phyloP scores from a whole-genome alignment of 2,888 invertebrate genomes.

The Stictocephala bisonia region DNA sequence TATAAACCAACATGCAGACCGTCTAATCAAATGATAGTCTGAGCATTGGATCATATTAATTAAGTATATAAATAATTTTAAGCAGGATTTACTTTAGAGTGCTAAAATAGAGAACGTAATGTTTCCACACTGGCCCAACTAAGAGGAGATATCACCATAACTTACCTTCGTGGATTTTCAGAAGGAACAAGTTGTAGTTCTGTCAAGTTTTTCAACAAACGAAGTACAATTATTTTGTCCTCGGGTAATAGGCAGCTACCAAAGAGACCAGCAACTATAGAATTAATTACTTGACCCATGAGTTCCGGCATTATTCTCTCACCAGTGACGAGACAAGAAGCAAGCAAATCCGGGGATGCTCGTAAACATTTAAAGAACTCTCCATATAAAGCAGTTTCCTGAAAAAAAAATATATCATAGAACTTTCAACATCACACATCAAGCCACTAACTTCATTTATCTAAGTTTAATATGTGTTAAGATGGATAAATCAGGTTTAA shows the following conservation, averaged over 20 bases:
- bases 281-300: slow-evolving; percentile 68
- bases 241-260: slow-evolving; percentile 80
- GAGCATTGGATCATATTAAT: no score
- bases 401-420: slow-evolving; percentile 50
- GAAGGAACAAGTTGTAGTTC: slow-evolving; percentile 77
- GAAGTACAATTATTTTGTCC: slow-evolving; percentile 76
- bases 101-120: no score
- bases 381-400: slow-evolving; percentile 73
- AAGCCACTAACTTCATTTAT: neutral
- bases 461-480: neutral
- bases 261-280: slow-evolving; percentile 75
- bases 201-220: slow-evolving; percentile 75
- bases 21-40: no score
- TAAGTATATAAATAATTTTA: no score
- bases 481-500: neutral
- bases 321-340: slow-evolving; percentile 75
- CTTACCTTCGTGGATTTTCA: slow-evolving; percentile 73
- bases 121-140: no score
- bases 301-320: slow-evolving; percentile 69
- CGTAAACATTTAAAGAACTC: slow-evolving; percentile 77
- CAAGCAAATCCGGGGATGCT: slow-evolving; percentile 76
- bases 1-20: no score
- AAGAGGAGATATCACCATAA: no score
- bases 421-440: slow-evolving; percentile 1
- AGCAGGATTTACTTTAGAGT: no score